These are phyloP conservation scores for Xyrauchen texanus DNA, from an alignment of 2,113 vertebrate genomes.

Conservation along the genomic window DNA sequence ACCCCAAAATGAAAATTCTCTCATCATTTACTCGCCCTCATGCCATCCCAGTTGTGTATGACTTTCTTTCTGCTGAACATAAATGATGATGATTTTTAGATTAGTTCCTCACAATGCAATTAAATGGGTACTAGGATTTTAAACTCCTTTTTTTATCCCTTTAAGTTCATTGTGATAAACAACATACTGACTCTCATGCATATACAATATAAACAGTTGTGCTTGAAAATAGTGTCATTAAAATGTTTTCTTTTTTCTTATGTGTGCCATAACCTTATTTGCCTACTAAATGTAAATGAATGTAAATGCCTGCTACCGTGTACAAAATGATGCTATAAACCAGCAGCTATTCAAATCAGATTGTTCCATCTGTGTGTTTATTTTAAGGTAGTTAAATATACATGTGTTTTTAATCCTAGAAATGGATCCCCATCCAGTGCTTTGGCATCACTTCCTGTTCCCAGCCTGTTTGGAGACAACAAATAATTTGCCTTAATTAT, in stretches of 20 bases:
- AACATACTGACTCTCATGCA: no score
- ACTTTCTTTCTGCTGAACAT: no score
- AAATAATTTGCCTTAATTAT: neutral
- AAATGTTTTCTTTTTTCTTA: no score
- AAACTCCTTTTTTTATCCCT: no score
- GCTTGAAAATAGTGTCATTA: no score
- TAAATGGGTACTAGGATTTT: no score
- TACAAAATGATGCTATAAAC: neutral
- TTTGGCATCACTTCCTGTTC: neutral
- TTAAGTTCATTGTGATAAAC: no score
- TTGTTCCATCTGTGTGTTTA: neutral
- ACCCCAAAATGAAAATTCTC: no score
- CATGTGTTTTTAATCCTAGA: neutral
- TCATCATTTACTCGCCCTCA: no score
- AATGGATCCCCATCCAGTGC: neutral
- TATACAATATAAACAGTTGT: neutral
- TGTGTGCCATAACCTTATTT: neutral
- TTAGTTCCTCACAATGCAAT: no score
- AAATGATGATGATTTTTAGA: no score
- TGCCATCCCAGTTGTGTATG: no score
- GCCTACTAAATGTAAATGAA: neutral
- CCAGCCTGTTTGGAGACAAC: neutral
- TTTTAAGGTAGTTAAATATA: slow-evolving; percentile 6
- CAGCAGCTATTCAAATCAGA: neutral
- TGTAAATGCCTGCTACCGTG: neutral